A percentile compares a stretch with the other conserved stretches of the same genome.
These are phyloP conservation scores for Oscheius sp. DNA, from an alignment of 2,888 invertebrate genomes.

Conservation along the genomic window DNA sequence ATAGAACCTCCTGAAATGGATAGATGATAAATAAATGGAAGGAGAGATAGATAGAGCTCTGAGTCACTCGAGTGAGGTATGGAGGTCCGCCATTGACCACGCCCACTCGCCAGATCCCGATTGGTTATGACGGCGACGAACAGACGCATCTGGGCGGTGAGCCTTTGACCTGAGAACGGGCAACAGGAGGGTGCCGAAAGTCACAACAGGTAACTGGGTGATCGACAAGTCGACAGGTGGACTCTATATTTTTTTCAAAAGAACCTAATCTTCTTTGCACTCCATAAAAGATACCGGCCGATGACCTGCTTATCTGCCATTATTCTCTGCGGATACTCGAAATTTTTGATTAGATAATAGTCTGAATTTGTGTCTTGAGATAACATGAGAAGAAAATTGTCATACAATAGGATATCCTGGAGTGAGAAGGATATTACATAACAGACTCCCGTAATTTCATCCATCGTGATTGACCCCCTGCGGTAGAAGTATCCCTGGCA, in stretches of 20 bases:
- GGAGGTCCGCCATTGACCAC: background rate
- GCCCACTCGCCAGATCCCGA: background rate
- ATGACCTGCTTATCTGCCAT: background rate
- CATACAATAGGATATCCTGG: too few species aligned
- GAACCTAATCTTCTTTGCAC: too few species aligned
- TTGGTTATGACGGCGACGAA: too few species aligned
- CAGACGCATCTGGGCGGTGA: background rate
- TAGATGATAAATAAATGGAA: background rate
- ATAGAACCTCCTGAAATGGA: background rate
- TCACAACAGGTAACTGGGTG: background rate
- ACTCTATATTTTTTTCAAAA: too few species aligned
- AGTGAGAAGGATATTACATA: too few species aligned
- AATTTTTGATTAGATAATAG: too few species aligned
- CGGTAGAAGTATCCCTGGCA: background rate
- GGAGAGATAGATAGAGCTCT: background rate
- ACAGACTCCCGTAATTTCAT: too few species aligned
- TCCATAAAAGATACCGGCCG: too few species aligned
- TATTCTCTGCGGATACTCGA: background rate
- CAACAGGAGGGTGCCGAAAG: too few species aligned
- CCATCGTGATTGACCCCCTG: background rate
- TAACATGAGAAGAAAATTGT: background rate
- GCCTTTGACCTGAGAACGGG: background rate
- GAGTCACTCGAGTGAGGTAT: background rate
- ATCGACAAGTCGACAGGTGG: background rate
- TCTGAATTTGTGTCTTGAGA: background rate